Conservation (phyloP, 2,797 vertebrate species). For the Halcyon smyrnensis region DNA sequence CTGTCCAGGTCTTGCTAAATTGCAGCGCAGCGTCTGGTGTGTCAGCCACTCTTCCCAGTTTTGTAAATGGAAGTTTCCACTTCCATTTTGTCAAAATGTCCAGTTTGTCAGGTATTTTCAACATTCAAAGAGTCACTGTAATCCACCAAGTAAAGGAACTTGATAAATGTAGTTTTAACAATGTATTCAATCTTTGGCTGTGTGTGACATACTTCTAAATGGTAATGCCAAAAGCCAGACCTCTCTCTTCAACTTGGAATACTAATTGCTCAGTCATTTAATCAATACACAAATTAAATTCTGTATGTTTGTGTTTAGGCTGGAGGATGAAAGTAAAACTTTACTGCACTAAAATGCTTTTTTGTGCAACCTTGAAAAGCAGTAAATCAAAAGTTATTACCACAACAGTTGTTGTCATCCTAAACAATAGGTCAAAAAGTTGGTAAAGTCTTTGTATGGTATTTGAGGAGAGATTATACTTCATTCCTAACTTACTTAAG, state of each 20-base stretch:
- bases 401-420: background rate
- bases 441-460: background rate
- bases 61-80: background rate
- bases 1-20: background rate
- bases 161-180: background rate
- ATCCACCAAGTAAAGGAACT: background rate
- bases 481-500: background rate
- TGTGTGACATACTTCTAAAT: background rate
- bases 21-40: background rate
- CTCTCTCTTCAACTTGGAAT: background rate
- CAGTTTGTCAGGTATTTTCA: background rate
- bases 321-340: background rate
- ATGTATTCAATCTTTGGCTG: background rate
- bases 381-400: background rate
- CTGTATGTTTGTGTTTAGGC: background rate
- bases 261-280: background rate
- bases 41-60: background rate
- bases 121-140: background rate
- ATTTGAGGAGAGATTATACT: background rate
- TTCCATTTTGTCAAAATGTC: background rate
- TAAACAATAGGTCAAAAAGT: background rate
- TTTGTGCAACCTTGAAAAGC: background rate
- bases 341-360: background rate
- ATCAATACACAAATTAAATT: background rate
- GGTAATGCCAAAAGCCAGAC: background rate